A percentile compares a stretch with the other conserved stretches of the same genome.
phyloP scores from a whole-genome alignment of 2,113 vertebrate species.

The Periophthalmodon schlosseri region DNA sequence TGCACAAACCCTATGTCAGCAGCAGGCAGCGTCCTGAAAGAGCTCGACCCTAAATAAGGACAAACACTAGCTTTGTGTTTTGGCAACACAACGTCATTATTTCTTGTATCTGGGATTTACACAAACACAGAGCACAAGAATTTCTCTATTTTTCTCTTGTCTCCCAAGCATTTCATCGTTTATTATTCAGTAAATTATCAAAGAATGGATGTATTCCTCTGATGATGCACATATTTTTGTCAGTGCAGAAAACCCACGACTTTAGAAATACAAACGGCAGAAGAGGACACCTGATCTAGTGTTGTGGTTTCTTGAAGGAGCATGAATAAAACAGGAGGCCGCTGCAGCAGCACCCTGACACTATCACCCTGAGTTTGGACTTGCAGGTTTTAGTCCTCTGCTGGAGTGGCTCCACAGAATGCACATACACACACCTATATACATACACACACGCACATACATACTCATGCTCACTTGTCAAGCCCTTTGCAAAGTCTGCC shows the following conservation, averaged over 20 bases:
- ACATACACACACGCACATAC: slow-evolving; percentile 22
- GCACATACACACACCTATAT: slow-evolving; percentile 25
- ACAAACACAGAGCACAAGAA: slow-evolving; percentile 17
- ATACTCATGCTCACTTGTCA: neutral
- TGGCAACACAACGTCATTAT: slow-evolving; percentile 9
- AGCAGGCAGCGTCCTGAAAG: neutral
- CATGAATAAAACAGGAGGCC: slow-evolving; percentile 72
- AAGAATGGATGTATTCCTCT: slow-evolving; percentile 38
- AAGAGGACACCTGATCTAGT: slow-evolving; percentile 39
- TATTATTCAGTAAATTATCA: slow-evolving; percentile 51
- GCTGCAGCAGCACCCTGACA: slow-evolving; percentile 46
- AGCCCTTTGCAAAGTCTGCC: neutral
- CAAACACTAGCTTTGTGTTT: neutral
- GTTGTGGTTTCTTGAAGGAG: slow-evolving; percentile 57
- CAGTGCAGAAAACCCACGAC: slow-evolving; percentile 12
- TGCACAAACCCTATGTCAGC: neutral
- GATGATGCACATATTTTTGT: slow-evolving; percentile 17
- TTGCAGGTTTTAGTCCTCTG: slow-evolving; percentile 54
- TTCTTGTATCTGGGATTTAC: neutral
- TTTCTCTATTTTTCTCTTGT: slow-evolving; percentile 3
- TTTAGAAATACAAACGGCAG: slow-evolving; percentile 29
- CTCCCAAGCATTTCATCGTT: slow-evolving; percentile 38
- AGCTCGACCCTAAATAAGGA: neutral
- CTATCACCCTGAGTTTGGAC: slow-evolving; percentile 54
- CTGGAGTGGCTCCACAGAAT: slow-evolving; percentile 42